phyloP scores from a whole-genome alignment of 2,888 invertebrate genomes.

The Ormyrus nitidulus region DNA sequence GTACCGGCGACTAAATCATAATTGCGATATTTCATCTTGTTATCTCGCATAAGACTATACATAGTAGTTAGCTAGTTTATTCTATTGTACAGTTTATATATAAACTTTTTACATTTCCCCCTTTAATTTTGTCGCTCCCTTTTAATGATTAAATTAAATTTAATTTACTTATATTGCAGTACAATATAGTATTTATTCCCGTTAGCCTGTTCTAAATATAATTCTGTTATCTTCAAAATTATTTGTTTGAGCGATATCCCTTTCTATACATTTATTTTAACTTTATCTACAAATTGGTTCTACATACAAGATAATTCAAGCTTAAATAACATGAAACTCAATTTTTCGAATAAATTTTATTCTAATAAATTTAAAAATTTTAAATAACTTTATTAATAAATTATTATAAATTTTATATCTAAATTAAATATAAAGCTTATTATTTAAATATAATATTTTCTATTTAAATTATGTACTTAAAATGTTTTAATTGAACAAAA shows the following conservation, averaged over 20 bases:
- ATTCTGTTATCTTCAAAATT: constrained; percentile 29
- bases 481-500: constrained; percentile 15
- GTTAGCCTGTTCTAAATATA: constrained; percentile 48
- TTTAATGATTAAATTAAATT: constrained; percentile 53
- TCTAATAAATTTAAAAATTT: background rate
- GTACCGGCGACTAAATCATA: constrained; percentile 55
- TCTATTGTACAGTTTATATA: constrained; percentile 57
- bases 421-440: too few species aligned
- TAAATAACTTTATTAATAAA: constrained; percentile 13
- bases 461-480: constrained; percentile 51
- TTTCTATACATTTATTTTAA: constrained; percentile 27
- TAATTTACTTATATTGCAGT: constrained; percentile 51
- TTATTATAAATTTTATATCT: background rate
- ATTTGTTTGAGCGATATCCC: background rate
- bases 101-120: constrained; percentile 54
- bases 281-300: background rate
- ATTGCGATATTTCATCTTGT: constrained; percentile 54
- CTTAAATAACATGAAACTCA: background rate
- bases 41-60: constrained; percentile 57
- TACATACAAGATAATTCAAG: background rate
- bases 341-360: constrained; percentile 15
- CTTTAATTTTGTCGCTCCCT: constrained; percentile 28
- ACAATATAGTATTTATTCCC: constrained; percentile 57
- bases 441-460: constrained; percentile 2
- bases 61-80: constrained; percentile 53